Evolutionary conservation across 2,888 invertebrate species (phyloP), one percentile per base, ranked within the genome.

Genomic region (Opisthograptis luteolata): DNA sequence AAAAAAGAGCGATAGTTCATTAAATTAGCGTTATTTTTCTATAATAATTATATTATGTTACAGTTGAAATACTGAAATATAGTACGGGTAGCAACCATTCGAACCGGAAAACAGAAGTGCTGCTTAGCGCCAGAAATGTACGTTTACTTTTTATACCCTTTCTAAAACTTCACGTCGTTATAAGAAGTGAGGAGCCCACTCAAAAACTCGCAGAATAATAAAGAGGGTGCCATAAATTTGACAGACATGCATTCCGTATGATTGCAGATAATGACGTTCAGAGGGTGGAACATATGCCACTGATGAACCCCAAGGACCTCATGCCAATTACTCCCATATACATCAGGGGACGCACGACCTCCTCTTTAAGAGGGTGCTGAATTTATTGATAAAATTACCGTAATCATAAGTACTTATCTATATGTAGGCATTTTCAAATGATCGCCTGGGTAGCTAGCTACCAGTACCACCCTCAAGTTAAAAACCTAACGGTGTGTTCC

Each of bases 181-280:
- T n/a, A n/a, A n/a, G 32, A 41, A 48, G 6, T 13, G 20, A 17
- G 40, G 36, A 31, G 34, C 42, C 13, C 45, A 40, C 34, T 31
- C 20, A 2, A 24, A 28, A 17, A 24, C 24, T 32, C 14, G 32
- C 34, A 48, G 51, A 55, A 43, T 55, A 60, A 57, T 55, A 50
- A 54, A 45, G 55, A 54, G 55, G 55, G 44, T 53, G 42, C 57
- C 58, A 67, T 65, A 70, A 70, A 66, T 67, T 66, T 65, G 67
- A 66, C 64, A 63, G 63, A 42, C 63, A 68, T 64, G 68, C 64
- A 71, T 76, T 73, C 68, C 69, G 61, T 71, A 63, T 81, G 79
- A 84, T 84, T 80, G 68, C 64, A 76, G 78, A 81, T 84, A 85
- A 84, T 84, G 76, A 81, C 62, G 70, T 54, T 59, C 55, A 46